Percentiles rank a stretch among this genome's conserved stretches.
These are phyloP conservation scores for Ischnus inquisitorius DNA, from an alignment of 2,888 invertebrate genomes.

Conservation along the genomic window DNA sequence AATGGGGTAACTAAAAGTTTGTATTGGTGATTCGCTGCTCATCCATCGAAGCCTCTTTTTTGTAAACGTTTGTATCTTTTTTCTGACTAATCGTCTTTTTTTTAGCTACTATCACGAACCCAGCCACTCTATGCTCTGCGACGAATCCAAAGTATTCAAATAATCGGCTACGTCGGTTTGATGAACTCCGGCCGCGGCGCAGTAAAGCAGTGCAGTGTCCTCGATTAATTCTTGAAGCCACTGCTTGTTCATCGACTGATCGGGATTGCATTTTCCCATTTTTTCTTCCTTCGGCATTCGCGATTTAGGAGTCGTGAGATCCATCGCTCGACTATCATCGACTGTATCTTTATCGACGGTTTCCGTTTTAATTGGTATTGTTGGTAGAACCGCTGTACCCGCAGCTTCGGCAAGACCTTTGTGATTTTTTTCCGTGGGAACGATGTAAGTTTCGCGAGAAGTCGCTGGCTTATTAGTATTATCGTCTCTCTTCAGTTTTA, in stretches of 20 bases:
- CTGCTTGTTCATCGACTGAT: slow-evolving; percentile 48
- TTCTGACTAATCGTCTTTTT: not conserved
- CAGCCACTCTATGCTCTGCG: slow-evolving; percentile 80
- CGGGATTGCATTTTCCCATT: slow-evolving; percentile 29
- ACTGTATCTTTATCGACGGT: slow-evolving; percentile 19
- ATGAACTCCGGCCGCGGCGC: slow-evolving; percentile 80
- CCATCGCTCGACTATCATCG: slow-evolving; percentile 58
- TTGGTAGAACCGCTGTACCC: slow-evolving; percentile 4
- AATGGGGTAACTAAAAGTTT: slow-evolving; percentile 50
- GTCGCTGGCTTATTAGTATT: not conserved
- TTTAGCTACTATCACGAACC: slow-evolving; percentile 66
- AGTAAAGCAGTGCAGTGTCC: slow-evolving; percentile 82
- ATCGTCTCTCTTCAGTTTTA: slow-evolving; percentile 19
- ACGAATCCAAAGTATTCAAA: slow-evolving; percentile 77
- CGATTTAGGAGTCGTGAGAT: slow-evolving; percentile 62
- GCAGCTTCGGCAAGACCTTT: slow-evolving; percentile 16
- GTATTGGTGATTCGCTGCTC: not conserved
- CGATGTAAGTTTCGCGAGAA: slow-evolving; percentile 3
- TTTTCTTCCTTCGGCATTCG: slow-evolving; percentile 42
- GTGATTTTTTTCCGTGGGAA: not conserved
- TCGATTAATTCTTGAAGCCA: slow-evolving; percentile 79
- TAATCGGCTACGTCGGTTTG: slow-evolving; percentile 81
- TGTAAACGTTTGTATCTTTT: not conserved
- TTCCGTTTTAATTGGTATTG: slow-evolving; percentile 12
- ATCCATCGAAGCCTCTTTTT: not conserved